These are phyloP conservation scores for Arge pagana DNA, from an alignment of 2,888 invertebrate species.

Conservation along the genomic window DNA sequence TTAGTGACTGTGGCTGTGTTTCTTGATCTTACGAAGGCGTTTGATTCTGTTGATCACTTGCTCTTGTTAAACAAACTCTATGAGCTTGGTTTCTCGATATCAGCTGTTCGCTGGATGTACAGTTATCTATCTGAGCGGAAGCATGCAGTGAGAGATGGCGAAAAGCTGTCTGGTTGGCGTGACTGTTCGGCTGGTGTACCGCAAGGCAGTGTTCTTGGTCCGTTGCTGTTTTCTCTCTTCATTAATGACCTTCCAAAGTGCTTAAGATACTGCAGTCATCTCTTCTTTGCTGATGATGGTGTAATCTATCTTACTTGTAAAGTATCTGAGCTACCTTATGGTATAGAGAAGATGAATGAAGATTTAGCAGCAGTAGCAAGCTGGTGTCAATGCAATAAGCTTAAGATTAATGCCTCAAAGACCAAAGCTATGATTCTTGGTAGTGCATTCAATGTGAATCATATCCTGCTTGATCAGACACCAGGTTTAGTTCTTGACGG, in stretches of 20 bases:
- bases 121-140: neutral
- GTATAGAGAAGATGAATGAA: neutral
- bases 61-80: neutral
- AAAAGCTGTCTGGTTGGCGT: neutral
- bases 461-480: neutral
- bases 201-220: neutral
- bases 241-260: neutral
- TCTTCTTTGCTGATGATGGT: neutral
- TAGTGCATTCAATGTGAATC: neutral
- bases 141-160: neutral
- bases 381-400: neutral
- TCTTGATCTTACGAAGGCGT: neutral
- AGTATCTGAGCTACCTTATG: neutral
- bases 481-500: neutral
- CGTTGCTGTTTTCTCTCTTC: neutral
- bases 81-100: neutral
- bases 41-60: neutral
- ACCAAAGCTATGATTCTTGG: constrained; percentile 6
- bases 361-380: neutral
- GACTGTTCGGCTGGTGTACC: neutral
- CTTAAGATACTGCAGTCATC: neutral
- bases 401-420: neutral
- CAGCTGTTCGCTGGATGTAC: neutral
- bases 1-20: neutral
- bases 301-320: neutral